Evolutionary conservation across 2,113 vertebrate species (phyloP), one percentile per base, ranked within the genome.

Genomic region (Promerops cafer): DNA sequence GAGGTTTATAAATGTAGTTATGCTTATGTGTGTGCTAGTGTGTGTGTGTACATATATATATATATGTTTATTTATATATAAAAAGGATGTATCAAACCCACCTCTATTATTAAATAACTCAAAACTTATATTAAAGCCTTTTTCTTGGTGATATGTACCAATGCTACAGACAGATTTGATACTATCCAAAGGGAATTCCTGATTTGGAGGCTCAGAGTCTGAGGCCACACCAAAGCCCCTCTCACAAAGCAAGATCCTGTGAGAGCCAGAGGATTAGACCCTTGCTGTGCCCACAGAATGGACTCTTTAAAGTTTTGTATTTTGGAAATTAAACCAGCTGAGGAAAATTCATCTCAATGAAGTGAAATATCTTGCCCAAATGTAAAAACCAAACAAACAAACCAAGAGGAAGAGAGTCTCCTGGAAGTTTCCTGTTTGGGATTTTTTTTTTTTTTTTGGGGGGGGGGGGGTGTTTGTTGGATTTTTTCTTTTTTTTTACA

Each of bases 21-120:
- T 27, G 14, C 1, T 26, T 26, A 3, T 10, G 5, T 49, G 17
- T 47, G 17, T 66, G 31, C 7, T 8, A 1, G 9, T 50, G 17
- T 30, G 5, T 22, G 3, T 69, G 3, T 20, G 3, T n/a, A 1
- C 7, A 3, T 33, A 2, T 33, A 2, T n/a, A 8, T 24, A 5
- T 11, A 6, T 24, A 19, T 18, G 8, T 59, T 24, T n/a, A 52
- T 6, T 18, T 22, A 44, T 14, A 16, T 28, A 26, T n/a, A 44
- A 45, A 68, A 59, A 37, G 53, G 5, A 71, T 37, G 11, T 13
- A 68, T 56, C 13, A 57, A 85, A 65, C 2, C 5, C 7, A n/a
- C 4, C 66, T 82, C 24, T 82, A 37, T 47, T 68, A 76, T 57
- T 82, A 76, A 94, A 82, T 37, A 94, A 65, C 45, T 65, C 30